Evolutionary conservation across 2,888 invertebrate species (phyloP), one percentile per base, ranked within the genome.

Genomic region (Cephalotes varians): DNA sequence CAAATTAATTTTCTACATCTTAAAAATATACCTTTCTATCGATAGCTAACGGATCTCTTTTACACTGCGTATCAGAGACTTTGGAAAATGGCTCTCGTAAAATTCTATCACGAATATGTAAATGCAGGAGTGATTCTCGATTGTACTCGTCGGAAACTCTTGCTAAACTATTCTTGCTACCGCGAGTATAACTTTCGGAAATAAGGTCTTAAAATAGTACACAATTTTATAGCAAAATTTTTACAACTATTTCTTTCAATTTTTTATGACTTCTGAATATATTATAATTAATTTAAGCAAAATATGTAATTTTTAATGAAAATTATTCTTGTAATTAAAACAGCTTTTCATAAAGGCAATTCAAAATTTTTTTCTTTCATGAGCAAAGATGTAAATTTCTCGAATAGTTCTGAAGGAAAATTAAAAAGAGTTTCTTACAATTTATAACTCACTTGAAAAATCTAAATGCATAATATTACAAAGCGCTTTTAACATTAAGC

Each of bases 81-180:
- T 15, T 31, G 40, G 62, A 31, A 67, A 54, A 10, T n/a, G n/a
- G 5, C 28, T 34, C 40, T 40, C 40, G 21, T 18, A 28, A 44
- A 67, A 15, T 37, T 51, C 34, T n/a, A 37, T 62, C 7, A n/a
- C 21, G 34, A 62, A 60, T 31, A 44, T 18, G 21, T 74, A 31
- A 69, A 49, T 15, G 44, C 74, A 7, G 12, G 18, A 62, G 34
- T 34, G 74, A 73, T 34, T 60, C 6, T 21, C 58, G 15, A 60
- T 31, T 73, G 60, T 44, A 10, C n/a, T 5, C 4, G 31, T 31
- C 58, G 44, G 21, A 31, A 34, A 60, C 28, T 44, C 40, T n/a
- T 28, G 31, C 21, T 5, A 40, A 9, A 40, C 9, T 40, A 10
- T 10, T n/a, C n/a, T n/a, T n/a, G n/a, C n/a, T n/a, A n/a, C 31